Percentiles rank a stretch among this genome's conserved stretches.
Evolutionary conservation across 1,140 invertebrate genomes (phyloP).

Genomic region (Drosophila cardini): DNA sequence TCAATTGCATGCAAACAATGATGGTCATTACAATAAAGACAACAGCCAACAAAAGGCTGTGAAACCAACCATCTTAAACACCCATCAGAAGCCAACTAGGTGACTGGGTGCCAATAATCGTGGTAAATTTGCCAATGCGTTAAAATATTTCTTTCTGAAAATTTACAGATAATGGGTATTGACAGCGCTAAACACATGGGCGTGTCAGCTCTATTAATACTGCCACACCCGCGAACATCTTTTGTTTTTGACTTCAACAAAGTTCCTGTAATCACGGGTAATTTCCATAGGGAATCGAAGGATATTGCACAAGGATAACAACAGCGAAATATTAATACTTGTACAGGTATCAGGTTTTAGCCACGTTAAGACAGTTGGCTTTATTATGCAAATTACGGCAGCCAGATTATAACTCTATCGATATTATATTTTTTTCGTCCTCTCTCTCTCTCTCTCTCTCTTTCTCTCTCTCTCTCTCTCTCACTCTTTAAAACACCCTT

Average conservation of each 20-base stretch:
- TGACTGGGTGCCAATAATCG: slow-evolving; percentile 60
- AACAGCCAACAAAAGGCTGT: background rate
- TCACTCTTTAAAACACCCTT: too few species aligned
- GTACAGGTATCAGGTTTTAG: background rate
- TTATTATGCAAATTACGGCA: slow-evolving; percentile 11
- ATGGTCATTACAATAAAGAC: slow-evolving; percentile 53
- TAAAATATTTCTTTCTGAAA: slow-evolving; percentile 70
- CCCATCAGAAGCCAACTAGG: background rate
- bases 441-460: background rate
- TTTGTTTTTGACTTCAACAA: background rate
- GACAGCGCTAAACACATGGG: background rate
- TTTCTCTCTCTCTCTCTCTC: background rate
- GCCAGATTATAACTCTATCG: slow-evolving; percentile 3
- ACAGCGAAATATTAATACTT: background rate
- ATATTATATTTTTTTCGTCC: background rate
- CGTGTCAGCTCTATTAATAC: background rate
- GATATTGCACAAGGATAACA: background rate
- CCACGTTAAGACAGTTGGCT: background rate
- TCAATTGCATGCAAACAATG: slow-evolving; percentile 37
- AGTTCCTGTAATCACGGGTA: background rate
- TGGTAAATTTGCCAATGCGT: slow-evolving; percentile 62
- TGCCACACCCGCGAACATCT: background rate
- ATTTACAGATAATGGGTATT: background rate
- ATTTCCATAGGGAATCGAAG: background rate
- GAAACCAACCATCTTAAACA: background rate